These are phyloP conservation scores for Catharus ustulatus DNA, from an alignment of 2,797 vertebrate genomes.

Conservation along the genomic window DNA sequence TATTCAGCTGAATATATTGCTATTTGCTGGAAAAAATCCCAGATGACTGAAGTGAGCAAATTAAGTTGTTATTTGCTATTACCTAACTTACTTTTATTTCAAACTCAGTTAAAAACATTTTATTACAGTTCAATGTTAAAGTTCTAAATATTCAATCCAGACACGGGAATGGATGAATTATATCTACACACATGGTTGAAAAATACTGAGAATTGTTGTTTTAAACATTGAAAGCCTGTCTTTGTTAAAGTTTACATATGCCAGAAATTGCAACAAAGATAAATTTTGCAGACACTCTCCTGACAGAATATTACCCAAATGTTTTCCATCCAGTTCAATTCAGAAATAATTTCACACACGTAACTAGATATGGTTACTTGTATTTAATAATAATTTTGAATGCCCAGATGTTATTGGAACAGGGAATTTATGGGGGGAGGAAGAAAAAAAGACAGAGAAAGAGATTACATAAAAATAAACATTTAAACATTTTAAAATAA, in stretches of 20 bases:
- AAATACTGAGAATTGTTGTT: neutral
- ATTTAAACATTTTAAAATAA: neutral
- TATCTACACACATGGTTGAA: neutral
- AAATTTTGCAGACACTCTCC: neutral
- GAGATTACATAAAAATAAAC: neutral
- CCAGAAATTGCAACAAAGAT: neutral
- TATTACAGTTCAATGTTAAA: neutral
- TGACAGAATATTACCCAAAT: neutral
- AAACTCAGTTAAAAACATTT: neutral
- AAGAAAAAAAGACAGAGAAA: neutral
- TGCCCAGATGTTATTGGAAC: neutral
- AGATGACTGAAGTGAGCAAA: neutral
- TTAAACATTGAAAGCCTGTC: neutral
- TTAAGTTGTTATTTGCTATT: neutral
- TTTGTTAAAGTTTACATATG: neutral
- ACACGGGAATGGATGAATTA: neutral
- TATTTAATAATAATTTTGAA: neutral
- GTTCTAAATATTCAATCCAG: neutral
- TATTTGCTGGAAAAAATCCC: neutral
- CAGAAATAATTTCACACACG: neutral
- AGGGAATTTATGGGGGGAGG: accelerated
- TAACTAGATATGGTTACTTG: neutral
- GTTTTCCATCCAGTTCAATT: neutral
- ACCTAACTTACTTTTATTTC: neutral
- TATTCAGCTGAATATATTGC: neutral